Evolutionary conservation across 2,113 vertebrate species (phyloP).

Genomic region (Leucoraja erinaceus): DNA sequence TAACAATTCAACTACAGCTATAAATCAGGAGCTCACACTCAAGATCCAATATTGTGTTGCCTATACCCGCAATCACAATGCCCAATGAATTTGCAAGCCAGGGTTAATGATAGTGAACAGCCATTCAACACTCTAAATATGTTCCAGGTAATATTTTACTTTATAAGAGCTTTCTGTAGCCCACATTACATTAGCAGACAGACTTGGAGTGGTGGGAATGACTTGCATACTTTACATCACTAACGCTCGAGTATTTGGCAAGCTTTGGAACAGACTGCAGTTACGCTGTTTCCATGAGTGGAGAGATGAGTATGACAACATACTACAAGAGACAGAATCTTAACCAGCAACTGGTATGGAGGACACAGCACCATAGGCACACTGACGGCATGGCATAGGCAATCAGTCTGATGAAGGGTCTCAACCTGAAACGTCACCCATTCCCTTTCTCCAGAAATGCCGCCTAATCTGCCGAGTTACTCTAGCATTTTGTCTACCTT

Average conservation of each 20-base stretch:
- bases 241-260: neutral
- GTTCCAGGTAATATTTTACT: slow-evolving; percentile 18
- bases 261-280: neutral
- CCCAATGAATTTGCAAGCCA: neutral
- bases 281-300: neutral
- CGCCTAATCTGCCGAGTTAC: too few species aligned
- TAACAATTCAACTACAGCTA: neutral
- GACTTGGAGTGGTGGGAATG: neutral
- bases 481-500: too few species aligned
- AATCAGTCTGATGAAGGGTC: neutral
- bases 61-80: neutral
- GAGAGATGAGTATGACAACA: neutral
- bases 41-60: neutral
- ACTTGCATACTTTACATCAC: neutral
- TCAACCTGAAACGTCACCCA: too few species aligned
- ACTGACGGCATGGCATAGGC: neutral
- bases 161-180: neutral
- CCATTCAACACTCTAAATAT: neutral
- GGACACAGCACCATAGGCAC: neutral
- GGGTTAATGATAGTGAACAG: neutral
- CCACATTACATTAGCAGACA: neutral
- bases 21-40: neutral
- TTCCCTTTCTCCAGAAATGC: too few species aligned
- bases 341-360: neutral
- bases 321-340: neutral